Conservation (phyloP, 2,797 vertebrate species). For the Tangara arthus region DNA sequence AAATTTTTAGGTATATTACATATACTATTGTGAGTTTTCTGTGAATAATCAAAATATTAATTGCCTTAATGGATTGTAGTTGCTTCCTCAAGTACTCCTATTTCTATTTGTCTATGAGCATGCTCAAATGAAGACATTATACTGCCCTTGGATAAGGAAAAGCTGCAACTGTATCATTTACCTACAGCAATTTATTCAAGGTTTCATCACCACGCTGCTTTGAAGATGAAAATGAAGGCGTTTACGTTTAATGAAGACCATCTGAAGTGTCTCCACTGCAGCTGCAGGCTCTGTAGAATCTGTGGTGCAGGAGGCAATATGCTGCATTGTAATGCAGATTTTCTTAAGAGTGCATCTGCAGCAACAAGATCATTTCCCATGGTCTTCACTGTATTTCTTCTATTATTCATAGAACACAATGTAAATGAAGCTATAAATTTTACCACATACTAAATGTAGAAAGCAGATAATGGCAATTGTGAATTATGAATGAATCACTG, state of each 20-base stretch:
- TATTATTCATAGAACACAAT: constrained; percentile 85
- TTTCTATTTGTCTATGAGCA: neutral
- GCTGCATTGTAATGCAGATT: constrained; percentile 76
- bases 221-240: constrained; percentile 67
- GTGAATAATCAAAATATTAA: neutral
- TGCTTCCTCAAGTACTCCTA: neutral
- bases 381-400: constrained; percentile 80
- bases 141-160: neutral
- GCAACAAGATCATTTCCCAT: constrained; percentile 73
- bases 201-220: constrained; percentile 55
- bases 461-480: constrained; percentile 83
- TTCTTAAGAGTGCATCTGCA: constrained; percentile 65
- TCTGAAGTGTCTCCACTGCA: constrained; percentile 70
- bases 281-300: constrained; percentile 68
- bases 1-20: neutral
- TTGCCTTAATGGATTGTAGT: neutral
- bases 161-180: constrained; percentile 52
- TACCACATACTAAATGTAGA: constrained; percentile 76
- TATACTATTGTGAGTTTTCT: neutral
- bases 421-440: constrained; percentile 86
- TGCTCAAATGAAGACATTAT: constrained; percentile 10
- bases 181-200: constrained; percentile 65
- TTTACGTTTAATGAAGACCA: constrained; percentile 47
- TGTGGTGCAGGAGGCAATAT: constrained; percentile 7
- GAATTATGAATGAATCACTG: constrained; percentile 86